Evolutionary conservation across 2,797 vertebrate genomes (phyloP).

Genomic region (Clamator glandarius): DNA sequence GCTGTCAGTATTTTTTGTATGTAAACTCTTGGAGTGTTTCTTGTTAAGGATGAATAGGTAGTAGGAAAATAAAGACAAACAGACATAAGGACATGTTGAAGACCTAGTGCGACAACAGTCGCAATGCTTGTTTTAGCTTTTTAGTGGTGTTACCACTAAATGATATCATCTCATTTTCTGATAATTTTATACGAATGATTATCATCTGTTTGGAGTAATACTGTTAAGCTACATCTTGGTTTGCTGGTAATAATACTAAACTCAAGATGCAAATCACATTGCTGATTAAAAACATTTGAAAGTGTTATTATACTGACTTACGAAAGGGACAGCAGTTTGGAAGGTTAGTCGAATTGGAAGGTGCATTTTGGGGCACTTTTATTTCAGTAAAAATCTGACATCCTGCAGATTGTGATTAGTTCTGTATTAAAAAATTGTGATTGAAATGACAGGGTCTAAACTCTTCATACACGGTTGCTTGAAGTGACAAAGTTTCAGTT

Average conservation of each 20-base stretch:
- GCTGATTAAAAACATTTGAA: background rate
- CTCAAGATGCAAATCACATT: background rate
- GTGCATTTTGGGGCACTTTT: background rate
- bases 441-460: background rate
- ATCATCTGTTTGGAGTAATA: background rate
- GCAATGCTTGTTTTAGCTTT: background rate
- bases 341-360: background rate
- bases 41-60: background rate
- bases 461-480: rapidly evolving
- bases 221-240: background rate
- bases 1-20: background rate
- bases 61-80: background rate
- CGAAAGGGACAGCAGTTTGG: background rate
- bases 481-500: background rate
- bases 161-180: background rate
- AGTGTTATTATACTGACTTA: background rate
- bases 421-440: background rate
- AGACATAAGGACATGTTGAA: background rate
- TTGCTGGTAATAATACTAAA: background rate
- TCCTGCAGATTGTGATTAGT: background rate
- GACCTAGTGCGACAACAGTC: background rate
- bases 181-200: background rate
- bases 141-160: background rate
- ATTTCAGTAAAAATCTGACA: background rate
- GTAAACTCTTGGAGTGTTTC: background rate